Percentiles rank a stretch among this genome's conserved stretches.
These are phyloP conservation scores for Acanthaster planci DNA, from an alignment of 35 echinoderm and acorn worm species.

Conservation along the genomic window DNA sequence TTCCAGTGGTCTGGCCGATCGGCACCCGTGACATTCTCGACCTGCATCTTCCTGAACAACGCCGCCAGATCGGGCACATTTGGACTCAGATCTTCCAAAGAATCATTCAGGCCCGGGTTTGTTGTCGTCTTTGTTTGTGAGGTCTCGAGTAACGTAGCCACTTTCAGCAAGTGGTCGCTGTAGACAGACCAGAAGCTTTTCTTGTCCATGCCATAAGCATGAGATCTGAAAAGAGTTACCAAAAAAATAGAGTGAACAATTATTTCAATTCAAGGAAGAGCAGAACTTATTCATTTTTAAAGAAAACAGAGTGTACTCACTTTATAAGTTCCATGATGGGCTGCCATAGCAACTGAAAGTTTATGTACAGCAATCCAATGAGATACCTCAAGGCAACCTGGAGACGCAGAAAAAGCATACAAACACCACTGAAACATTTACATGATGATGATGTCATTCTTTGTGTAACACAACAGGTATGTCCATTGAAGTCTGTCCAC, in stretches of 20 bases:
- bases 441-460: too few species aligned
- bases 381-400: slow-evolving; percentile 87
- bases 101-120: slow-evolving; percentile 7
- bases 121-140: slow-evolving; percentile 24
- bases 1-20: slow-evolving; percentile 82
- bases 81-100: background rate
- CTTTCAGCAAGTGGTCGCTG: slow-evolving; percentile 24
- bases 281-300: background rate
- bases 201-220: slow-evolving; percentile 89
- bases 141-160: slow-evolving; percentile 24
- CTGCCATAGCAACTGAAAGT: slow-evolving; percentile 90
- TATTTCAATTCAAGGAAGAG: background rate
- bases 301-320: slow-evolving; percentile 53
- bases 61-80: slow-evolving; percentile 21
- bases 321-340: slow-evolving; percentile 84
- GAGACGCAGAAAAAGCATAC: slow-evolving; percentile 26
- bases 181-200: slow-evolving; percentile 70
- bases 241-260: background rate
- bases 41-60: slow-evolving; percentile 33
- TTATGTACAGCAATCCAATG: slow-evolving; percentile 80
- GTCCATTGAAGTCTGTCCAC: too few species aligned
- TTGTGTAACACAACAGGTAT: too few species aligned
- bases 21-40: background rate
- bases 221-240: slow-evolving; percentile 45
- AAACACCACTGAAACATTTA: background rate